Evolutionary conservation across 2,113 vertebrate species (phyloP).

Genomic region (Gorsachius goisagi): DNA sequence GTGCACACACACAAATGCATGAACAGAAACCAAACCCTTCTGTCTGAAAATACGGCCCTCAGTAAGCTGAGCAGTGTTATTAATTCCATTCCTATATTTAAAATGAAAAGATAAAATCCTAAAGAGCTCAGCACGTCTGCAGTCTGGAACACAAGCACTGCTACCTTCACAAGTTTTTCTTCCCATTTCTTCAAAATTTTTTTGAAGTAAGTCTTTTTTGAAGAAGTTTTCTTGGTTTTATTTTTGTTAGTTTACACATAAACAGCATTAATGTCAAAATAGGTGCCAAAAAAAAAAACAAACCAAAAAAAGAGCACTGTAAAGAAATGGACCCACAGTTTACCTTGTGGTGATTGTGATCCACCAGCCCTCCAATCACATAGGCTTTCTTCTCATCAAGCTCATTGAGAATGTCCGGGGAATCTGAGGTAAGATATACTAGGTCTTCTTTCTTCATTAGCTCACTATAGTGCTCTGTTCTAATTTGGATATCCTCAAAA

Average conservation of each 20-base stretch:
- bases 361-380: conserved; percentile 94
- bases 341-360: conserved; percentile 99
- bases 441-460: conserved; percentile 87
- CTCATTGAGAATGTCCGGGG: conserved; percentile 87
- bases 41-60: background rate
- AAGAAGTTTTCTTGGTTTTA: background rate
- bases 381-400: conserved; percentile 92
- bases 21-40: conserved; percentile 1
- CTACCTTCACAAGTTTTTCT: background rate
- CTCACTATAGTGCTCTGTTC: conserved; percentile 86
- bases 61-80: background rate
- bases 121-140: background rate
- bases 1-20: background rate
- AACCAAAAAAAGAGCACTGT: background rate
- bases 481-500: conserved; percentile 89
- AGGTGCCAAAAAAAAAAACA: background rate
- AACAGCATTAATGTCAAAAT: background rate
- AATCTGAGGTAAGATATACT: conserved; percentile 96
- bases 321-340: background rate
- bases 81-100: background rate
- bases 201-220: background rate
- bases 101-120: background rate
- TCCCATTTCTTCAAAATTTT: background rate
- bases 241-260: background rate
- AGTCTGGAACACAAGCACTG: background rate